Percentiles rank a stretch among this genome's conserved stretches.
These are phyloP conservation scores for Labia minor DNA, from an alignment of 2,888 invertebrate genomes.

Conservation along the genomic window DNA sequence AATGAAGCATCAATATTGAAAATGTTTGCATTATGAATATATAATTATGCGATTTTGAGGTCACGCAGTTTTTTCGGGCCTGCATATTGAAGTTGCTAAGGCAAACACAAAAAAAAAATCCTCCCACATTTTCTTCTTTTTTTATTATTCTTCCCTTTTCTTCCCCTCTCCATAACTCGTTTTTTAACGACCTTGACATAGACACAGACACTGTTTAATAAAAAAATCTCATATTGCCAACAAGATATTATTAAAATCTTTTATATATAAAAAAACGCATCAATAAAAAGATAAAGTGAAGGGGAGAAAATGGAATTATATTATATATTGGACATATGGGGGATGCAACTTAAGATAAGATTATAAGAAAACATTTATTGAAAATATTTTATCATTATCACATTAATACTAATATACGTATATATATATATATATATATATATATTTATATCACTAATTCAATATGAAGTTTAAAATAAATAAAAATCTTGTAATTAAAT, in stretches of 20 bases:
- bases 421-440: too few species aligned
- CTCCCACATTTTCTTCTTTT: neutral
- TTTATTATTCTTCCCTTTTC: too few species aligned
- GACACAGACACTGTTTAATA: slow-evolving; percentile 13
- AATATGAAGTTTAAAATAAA: too few species aligned
- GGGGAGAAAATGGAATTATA: too few species aligned
- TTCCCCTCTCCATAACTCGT: neutral
- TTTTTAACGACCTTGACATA: slow-evolving; percentile 13
- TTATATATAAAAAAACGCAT: neutral
- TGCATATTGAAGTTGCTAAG: neutral
- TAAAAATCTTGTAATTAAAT: too few species aligned
- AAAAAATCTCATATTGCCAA: slow-evolving; percentile 4
- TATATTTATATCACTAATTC: too few species aligned
- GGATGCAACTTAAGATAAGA: neutral
- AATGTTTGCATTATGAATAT: neutral
- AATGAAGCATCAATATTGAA: slow-evolving; percentile 5
- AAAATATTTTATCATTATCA: too few species aligned
- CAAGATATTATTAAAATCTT: neutral
- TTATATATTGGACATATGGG: slow-evolving; percentile 1
- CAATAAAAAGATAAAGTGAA: neutral
- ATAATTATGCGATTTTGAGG: slow-evolving; percentile 4
- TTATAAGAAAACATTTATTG: too few species aligned
- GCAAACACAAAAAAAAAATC: slow-evolving; percentile 2
- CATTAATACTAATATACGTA: too few species aligned
- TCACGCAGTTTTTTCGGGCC: neutral